Evolutionary conservation across 2,113 vertebrate genomes (phyloP).

Genomic region (Pituophis catenifer): DNA sequence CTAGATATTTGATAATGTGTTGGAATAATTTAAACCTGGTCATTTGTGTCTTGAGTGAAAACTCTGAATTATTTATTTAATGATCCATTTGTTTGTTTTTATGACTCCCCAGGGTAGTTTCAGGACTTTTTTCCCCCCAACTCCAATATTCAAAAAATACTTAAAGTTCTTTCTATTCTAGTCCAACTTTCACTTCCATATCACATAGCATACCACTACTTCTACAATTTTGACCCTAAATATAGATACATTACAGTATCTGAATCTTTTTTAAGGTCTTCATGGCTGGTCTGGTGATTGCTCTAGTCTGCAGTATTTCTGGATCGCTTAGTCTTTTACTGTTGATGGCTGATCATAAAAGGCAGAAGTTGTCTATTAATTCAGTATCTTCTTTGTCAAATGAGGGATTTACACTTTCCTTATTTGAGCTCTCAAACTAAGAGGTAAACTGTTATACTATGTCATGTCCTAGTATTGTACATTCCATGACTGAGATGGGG

Average conservation of each 20-base stretch:
- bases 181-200: background rate
- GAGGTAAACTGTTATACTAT: background rate
- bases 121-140: background rate
- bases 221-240: background rate
- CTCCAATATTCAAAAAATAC: background rate
- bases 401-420: background rate
- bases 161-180: background rate
- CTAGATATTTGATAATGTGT: background rate
- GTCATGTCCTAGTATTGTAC: background rate
- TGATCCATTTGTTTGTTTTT: background rate
- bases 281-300: background rate
- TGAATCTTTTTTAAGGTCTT: background rate
- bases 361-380: background rate
- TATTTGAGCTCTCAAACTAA: background rate
- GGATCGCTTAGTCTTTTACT: background rate
- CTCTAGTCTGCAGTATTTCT: background rate
- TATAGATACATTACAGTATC: background rate
- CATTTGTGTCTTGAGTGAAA: background rate
- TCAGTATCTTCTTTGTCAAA: background rate
- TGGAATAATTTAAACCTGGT: background rate
- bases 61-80: background rate
- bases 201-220: background rate
- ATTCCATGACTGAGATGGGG: background rate
- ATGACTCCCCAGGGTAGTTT: background rate
- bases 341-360: background rate